Conservation (phyloP, 1,140 invertebrate species). For the Heterodera carotae region DNA sequence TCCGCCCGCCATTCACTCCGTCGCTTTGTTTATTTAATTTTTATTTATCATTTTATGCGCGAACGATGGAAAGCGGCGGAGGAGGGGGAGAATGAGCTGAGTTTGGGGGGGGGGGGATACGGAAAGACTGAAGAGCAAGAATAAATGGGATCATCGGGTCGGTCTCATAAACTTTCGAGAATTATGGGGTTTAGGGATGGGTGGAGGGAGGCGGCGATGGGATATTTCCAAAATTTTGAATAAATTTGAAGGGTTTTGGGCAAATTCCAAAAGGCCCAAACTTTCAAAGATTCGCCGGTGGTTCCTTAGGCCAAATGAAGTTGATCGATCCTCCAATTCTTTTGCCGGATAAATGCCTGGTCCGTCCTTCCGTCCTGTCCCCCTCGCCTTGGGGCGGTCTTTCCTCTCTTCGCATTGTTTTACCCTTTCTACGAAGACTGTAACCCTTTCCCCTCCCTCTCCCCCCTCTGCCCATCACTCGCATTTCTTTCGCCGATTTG, state of each 20-base stretch:
- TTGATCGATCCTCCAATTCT: too few species aligned
- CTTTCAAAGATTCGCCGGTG: too few species aligned
- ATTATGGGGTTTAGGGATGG: too few species aligned
- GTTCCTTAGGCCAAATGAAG: too few species aligned
- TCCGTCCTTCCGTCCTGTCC: too few species aligned
- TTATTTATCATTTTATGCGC: constrained; percentile 21
- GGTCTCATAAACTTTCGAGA: constrained; percentile 12
- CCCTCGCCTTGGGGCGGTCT: neutral
- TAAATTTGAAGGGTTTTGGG: too few species aligned
- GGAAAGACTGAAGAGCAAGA: neutral
- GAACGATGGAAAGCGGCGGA: neutral
- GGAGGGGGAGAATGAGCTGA: neutral
- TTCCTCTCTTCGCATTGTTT: constrained; percentile 5
- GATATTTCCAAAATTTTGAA: too few species aligned
- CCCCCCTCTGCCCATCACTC: neutral
- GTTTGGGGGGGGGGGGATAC: neutral
- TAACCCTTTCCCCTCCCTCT: neutral
- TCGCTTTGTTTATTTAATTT: constrained; percentile 18
- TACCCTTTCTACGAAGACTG: constrained; percentile 3
- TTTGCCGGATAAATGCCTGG: too few species aligned
- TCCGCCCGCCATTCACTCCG: constrained; percentile 1
- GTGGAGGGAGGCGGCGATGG: too few species aligned
- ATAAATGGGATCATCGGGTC: too few species aligned
- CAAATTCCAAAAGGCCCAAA: too few species aligned
- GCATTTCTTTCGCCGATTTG: constrained; percentile 7